Evolutionary conservation across 2,888 invertebrate species (phyloP).

Genomic region (Mesorhabditis spiculigera): DNA sequence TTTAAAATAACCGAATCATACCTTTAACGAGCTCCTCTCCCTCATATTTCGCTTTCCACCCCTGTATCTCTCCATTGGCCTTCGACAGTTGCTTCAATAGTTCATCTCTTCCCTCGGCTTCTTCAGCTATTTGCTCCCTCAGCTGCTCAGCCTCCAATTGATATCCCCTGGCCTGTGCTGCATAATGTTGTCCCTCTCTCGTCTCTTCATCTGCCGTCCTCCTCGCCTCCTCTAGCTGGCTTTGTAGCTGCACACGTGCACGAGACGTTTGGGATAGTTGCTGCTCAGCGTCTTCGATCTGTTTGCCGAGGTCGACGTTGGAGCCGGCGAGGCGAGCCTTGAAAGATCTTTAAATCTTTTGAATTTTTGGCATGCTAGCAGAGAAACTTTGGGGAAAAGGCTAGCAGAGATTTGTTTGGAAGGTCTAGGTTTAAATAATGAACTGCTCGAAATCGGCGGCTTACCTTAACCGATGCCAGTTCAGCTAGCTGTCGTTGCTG

Average conservation of each 20-base stretch:
- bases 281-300: slow-evolving; percentile 97
- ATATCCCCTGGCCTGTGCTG: slow-evolving; percentile 89
- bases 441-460: too few species aligned
- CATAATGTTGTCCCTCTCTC: slow-evolving; percentile 54
- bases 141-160: slow-evolving; percentile 98
- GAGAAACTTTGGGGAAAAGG: too few species aligned
- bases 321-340: slow-evolving; percentile 97
- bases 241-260: slow-evolving; percentile 82
- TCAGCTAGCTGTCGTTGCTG: slow-evolving; percentile 93
- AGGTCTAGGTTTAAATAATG: too few species aligned
- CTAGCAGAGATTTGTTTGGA: too few species aligned
- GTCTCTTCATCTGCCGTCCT: slow-evolving; percentile 93
- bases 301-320: slow-evolving; percentile 90
- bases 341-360: too few species aligned
- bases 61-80: slow-evolving; percentile 91
- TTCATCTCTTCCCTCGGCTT: slow-evolving; percentile 59
- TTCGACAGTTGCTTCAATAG: slow-evolving; percentile 97
- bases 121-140: slow-evolving; percentile 98
- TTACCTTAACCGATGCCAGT: slow-evolving; percentile 70
- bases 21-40: slow-evolving; percentile 76
- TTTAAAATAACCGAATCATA: too few species aligned
- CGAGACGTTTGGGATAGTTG: slow-evolving; percentile 84
- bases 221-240: slow-evolving; percentile 96
- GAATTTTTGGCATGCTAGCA: too few species aligned
- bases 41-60: slow-evolving; percentile 98